Base-by-base conservation (phyloP, 2,113 vertebrate genomes). In the Spermophilus dauricus region DNA sequence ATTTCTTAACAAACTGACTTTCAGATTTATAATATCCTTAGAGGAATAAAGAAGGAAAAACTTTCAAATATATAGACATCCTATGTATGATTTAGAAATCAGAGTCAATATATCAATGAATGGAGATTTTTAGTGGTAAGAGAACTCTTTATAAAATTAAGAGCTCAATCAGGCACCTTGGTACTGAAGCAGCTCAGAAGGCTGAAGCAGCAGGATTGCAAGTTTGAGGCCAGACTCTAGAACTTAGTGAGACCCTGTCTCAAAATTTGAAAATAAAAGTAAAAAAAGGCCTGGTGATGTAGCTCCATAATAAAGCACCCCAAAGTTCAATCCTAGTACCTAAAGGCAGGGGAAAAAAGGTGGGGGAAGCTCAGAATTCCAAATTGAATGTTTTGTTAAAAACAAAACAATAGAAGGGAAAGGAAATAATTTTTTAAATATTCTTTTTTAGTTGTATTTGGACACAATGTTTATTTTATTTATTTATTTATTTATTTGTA, bases 381-480 rank as follows among this genome's bases (percentile, higher is more conserved):
- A 78, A 69, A 63, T 39, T 51, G 12, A 70, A 2, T 78, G 32
- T 78, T 86, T 65, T 65, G 45, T 45, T 45, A 45, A 45, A 45
- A 45, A 45, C 77, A 77, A 93, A 87, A 85, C 85, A 83, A 67
- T 65, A 39, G 73, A 78, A 97, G 51, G 42, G 7, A 75, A 94
- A 69, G 18, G 24, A 67, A 69, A 1, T 45, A 51, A 80, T 70
- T 45, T 86, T 63, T 63, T 8, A 45, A 42, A 18, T 53, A 34
- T 45, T 81, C 81, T 89, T 92, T 56, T 56, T 56, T 56, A 56
- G 56, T 20, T 56, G 18, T 20, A 56, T 17, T 5, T 56, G 56
- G 18, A 56, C 18, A 56, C 4, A 56, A 56, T 56, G 5, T 56
- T 56, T 20, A 56, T 56, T 56, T 16, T 18, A 56, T 56, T 56